Evolutionary conservation across 2,113 vertebrate species (phyloP).

Genomic region (Gopherus flavomarginatus): DNA sequence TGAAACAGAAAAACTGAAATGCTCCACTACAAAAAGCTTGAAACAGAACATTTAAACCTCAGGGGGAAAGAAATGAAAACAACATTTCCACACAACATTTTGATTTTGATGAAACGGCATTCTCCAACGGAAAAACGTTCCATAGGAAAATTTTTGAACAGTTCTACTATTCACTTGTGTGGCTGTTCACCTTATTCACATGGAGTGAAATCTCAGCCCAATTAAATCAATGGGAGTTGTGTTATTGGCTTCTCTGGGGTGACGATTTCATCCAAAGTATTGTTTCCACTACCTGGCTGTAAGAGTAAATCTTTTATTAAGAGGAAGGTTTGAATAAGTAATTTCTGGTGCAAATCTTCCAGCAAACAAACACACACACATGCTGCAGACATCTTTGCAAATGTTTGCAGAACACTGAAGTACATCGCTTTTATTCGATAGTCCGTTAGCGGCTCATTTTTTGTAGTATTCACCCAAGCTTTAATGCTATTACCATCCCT

Average conservation of each 20-base stretch:
- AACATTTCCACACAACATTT: background rate
- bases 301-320: background rate
- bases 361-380: background rate
- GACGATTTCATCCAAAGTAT: background rate
- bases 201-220: rapidly evolving
- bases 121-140: background rate
- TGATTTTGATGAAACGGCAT: background rate
- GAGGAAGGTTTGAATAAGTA: background rate
- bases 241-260: background rate
- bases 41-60: background rate
- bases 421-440: background rate
- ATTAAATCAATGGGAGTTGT: background rate
- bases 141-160: background rate
- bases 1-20: background rate
- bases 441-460: background rate
- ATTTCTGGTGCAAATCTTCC: constrained; percentile 11
- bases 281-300: background rate
- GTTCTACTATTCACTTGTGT: background rate
- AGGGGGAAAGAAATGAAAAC: background rate
- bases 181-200: background rate
- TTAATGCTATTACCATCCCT: background rate
- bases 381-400: background rate
- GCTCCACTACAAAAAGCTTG: background rate
- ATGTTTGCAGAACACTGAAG: background rate
- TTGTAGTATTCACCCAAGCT: background rate